Percentiles rank a stretch among this genome's conserved stretches.
phyloP scores from a whole-genome alignment of 92 coral and sea anemone genomes.

The Palythoa heliodiscus region DNA sequence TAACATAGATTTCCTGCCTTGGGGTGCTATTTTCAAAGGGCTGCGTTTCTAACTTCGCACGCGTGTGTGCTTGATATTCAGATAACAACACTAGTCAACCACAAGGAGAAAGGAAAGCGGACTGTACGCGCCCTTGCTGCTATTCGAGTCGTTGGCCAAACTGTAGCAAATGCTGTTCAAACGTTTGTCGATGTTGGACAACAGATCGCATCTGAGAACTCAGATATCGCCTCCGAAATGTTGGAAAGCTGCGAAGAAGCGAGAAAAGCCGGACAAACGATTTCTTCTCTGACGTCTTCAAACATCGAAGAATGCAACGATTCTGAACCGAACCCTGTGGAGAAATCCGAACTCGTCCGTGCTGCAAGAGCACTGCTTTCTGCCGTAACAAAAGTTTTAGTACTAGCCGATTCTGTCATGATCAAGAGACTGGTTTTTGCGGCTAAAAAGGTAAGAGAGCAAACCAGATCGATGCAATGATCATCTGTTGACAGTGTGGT shows the following conservation, averaged over 20 bases:
- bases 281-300: slow-evolving; percentile 76
- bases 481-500: background rate
- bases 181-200: slow-evolving; percentile 95
- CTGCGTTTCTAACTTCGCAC: slow-evolving; percentile 10
- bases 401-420: slow-evolving; percentile 93
- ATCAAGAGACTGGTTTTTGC: slow-evolving; percentile 91
- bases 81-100: slow-evolving; percentile 98
- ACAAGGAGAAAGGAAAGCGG: slow-evolving; percentile 79
- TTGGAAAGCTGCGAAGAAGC: slow-evolving; percentile 94
- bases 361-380: slow-evolving; percentile 90
- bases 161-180: slow-evolving; percentile 78
- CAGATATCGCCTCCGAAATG: slow-evolving; percentile 94
- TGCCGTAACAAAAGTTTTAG: slow-evolving; percentile 90
- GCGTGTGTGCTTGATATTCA: slow-evolving; percentile 33
- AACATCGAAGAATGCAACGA: slow-evolving; percentile 50
- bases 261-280: slow-evolving; percentile 85
- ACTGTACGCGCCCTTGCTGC: slow-evolving; percentile 79
- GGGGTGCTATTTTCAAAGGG: background rate
- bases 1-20: slow-evolving; percentile 17
- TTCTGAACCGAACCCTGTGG: slow-evolving; percentile 59
- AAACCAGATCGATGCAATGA: slow-evolving; percentile 9
- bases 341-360: slow-evolving; percentile 82
- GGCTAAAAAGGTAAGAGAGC: slow-evolving; percentile 93
- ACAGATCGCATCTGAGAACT: slow-evolving; percentile 90
- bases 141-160: slow-evolving; percentile 81